phyloP scores from a whole-genome alignment of 2,113 vertebrate genomes.

The Xenopus tropicalis region UCB_Xtro_10.0 CM004443.2:138902001-138902500 shows the following conservation, averaged over 20 bases:
- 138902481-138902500: not conserved
- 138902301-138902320: constrained; percentile 35
- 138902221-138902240: constrained; percentile 39
- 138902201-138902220: constrained; percentile 40
- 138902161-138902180: constrained; percentile 30
- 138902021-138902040: no score
- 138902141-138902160: not conserved
- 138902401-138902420: constrained; percentile 6
- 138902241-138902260: constrained; percentile 42
- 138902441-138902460: not conserved
- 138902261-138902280: constrained; percentile 39
- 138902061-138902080: no score
- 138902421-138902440: not conserved
- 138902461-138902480: not conserved
- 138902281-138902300: constrained; percentile 27
- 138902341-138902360: constrained; percentile 42
- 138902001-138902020: no score
- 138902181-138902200: constrained; percentile 22
- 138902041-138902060: no score
- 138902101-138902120: no score
- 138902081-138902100: no score
- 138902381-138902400: constrained; percentile 18
- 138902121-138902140: no score
- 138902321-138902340: constrained; percentile 38
- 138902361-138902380: constrained; percentile 35